phyloP scores from a whole-genome alignment of 2,113 vertebrate genomes.

The Alectura lathami region DNA sequence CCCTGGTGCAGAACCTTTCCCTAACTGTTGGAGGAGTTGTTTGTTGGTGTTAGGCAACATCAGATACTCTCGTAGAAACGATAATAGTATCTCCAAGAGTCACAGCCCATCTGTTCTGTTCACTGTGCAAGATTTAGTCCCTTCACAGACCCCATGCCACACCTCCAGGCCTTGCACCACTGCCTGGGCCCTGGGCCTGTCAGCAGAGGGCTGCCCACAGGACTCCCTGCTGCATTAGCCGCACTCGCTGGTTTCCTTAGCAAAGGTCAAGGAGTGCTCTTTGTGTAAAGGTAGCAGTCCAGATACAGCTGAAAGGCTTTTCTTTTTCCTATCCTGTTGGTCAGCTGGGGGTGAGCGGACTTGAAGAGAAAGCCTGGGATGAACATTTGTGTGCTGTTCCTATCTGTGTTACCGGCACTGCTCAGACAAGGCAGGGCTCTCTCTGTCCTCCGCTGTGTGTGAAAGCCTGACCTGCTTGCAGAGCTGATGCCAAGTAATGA shows the following conservation, averaged over 20 bases:
- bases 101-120: background rate
- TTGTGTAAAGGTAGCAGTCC: background rate
- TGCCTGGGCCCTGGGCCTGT: rapidly evolving
- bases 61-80: background rate
- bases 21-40: background rate
- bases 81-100: background rate
- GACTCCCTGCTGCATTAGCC: background rate
- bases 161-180: background rate
- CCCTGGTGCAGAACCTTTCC: too few relatives aligned
- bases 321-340: background rate
- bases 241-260: background rate
- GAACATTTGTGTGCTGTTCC: background rate
- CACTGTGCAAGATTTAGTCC: background rate
- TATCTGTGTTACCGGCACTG: background rate
- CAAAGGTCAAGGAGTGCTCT: background rate
- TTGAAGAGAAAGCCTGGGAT: background rate
- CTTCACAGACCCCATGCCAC: background rate
- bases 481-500: background rate
- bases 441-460: background rate
- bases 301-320: background rate
- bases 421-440: background rate
- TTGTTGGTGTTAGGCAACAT: background rate
- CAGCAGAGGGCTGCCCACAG: background rate
- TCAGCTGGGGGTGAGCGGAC: background rate
- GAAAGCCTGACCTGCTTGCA: background rate